Percentiles rank a stretch among this genome's conserved stretches.
Conservation (phyloP, 92 coral and sea anemone species). For the Parazoanthus darwini region DNA sequence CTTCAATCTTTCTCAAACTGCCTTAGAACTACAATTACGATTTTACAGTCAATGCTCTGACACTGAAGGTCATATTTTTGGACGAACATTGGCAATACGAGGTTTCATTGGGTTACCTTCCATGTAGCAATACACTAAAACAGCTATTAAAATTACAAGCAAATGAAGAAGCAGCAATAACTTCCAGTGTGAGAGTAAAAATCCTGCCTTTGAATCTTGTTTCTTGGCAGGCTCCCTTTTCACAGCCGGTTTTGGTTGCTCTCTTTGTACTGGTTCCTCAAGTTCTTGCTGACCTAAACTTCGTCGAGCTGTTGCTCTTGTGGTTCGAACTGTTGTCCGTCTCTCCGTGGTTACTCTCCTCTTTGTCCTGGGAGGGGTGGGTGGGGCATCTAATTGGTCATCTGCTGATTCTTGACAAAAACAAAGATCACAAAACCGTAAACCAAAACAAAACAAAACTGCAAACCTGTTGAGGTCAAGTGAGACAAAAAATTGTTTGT, state of each 20-base stretch:
- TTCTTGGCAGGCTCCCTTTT: background rate
- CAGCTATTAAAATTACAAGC: conserved; percentile 41
- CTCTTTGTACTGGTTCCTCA: background rate
- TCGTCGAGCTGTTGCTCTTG: conserved; percentile 16
- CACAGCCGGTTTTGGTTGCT: background rate
- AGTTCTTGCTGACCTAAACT: background rate
- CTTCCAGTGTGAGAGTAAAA: conserved; percentile 45
- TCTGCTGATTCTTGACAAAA: conserved; percentile 8
- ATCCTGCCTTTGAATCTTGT: background rate
- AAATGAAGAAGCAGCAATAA: conserved; percentile 58
- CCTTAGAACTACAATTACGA: background rate
- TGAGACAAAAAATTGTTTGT: background rate
- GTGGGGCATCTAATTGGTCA: conserved; percentile 36
- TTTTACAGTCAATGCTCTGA: background rate
- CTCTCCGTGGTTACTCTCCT: conserved; percentile 18
- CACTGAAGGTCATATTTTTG: background rate
- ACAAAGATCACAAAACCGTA: background rate
- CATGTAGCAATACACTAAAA: conserved; percentile 66
- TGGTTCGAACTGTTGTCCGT: conserved; percentile 11
- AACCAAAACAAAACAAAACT: too few species aligned
- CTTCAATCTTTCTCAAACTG: background rate
- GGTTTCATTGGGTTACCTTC: conserved; percentile 54
- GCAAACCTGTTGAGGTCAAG: background rate
- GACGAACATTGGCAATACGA: background rate
- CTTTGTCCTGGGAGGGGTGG: conserved; percentile 14